phyloP scores from a whole-genome alignment of 2,113 vertebrate species.

The Archilochus colubris region DNA sequence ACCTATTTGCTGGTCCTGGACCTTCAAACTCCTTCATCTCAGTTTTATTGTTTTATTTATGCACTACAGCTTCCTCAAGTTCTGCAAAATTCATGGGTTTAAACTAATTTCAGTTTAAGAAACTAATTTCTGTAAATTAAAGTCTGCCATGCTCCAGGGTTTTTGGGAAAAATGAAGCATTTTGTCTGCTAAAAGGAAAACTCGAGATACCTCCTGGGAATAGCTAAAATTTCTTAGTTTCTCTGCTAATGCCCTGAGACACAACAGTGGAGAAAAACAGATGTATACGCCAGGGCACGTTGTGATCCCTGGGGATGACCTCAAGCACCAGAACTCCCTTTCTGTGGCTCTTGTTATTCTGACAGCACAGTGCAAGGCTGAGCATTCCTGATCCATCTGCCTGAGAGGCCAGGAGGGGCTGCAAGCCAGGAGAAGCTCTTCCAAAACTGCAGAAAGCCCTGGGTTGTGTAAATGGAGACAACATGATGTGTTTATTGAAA shows the following conservation, averaged over 20 bases:
- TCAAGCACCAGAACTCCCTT: background rate
- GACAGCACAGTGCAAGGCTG: background rate
- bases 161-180: background rate
- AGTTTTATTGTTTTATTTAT: background rate
- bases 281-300: background rate
- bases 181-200: constrained; percentile 3
- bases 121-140: constrained; percentile 3
- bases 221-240: background rate
- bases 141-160: background rate
- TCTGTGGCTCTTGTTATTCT: background rate
- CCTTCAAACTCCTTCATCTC: background rate
- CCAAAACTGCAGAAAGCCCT: background rate
- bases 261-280: background rate
- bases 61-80: background rate
- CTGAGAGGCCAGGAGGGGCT: fast-evolving
- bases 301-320: background rate
- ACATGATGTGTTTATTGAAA: background rate
- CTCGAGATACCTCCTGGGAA: background rate
- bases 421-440: background rate
- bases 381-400: background rate
- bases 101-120: background rate
- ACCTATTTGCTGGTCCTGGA: background rate
- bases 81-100: background rate
- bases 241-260: background rate
- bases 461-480: background rate